phyloP scores from a whole-genome alignment of 2,113 vertebrate species.

The Etheostoma cragini region DNA sequence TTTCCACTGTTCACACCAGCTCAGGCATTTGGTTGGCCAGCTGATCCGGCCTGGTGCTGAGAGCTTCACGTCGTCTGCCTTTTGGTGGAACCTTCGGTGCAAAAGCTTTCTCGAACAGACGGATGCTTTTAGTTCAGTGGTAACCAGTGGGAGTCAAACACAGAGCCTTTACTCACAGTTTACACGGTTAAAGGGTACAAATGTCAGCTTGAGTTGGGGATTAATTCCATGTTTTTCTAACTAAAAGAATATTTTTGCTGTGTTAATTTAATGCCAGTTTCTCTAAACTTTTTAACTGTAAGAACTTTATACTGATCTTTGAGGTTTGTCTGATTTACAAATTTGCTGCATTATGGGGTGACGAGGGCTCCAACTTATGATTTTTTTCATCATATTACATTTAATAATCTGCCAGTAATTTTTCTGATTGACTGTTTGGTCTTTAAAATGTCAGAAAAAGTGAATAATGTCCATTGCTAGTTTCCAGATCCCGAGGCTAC shows the following conservation, averaged over 20 bases:
- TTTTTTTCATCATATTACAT: no score
- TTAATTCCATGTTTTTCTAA: neutral
- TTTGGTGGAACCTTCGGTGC: slow-evolving; percentile 7
- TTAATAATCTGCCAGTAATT: no score
- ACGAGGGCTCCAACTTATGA: neutral
- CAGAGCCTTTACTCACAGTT: no score
- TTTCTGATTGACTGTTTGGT: no score
- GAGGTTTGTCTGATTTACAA: neutral
- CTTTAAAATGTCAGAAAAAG: no score
- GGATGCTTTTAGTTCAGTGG: neutral
- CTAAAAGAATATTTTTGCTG: neutral
- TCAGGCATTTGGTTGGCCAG: slow-evolving; percentile 28
- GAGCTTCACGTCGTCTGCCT: slow-evolving; percentile 1
- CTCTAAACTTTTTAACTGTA: no score
- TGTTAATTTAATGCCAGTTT: neutral
- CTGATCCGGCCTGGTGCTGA: neutral
- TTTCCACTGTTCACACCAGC: slow-evolving; percentile 32
- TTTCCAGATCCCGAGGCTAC: no score
- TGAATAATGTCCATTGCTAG: no score
- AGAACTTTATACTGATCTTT: neutral
- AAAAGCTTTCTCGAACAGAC: neutral
- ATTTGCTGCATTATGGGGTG: neutral
- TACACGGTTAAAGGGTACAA: neutral
- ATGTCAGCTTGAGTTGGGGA: neutral
- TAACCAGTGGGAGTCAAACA: neutral